Conservation (phyloP, 2,113 vertebrate species). For the Plestiodon gilberti region DNA sequence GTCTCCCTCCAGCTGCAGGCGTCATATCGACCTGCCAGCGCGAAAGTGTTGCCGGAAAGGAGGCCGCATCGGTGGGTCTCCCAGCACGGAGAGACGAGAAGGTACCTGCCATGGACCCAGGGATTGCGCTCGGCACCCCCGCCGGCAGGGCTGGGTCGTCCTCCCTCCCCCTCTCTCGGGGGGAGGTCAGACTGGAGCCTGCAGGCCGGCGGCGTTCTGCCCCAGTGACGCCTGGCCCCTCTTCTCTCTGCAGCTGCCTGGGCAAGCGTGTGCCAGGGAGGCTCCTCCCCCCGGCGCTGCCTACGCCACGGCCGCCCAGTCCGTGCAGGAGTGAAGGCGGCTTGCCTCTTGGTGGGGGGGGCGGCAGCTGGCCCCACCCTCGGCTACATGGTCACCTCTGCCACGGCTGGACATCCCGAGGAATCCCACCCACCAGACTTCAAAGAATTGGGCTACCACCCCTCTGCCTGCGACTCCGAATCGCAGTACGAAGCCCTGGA, state of each 20-base stretch:
- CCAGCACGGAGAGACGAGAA: constrained; percentile 14
- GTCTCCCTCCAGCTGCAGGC: constrained; percentile 30
- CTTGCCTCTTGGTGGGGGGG: constrained; percentile 84
- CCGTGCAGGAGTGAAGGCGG: constrained; percentile 75
- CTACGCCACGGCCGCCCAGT: constrained; percentile 83
- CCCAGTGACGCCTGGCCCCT: background rate
- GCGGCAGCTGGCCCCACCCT: constrained; percentile 81
- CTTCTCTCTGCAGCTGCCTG: background rate
- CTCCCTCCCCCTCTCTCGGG: background rate
- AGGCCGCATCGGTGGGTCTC: background rate
- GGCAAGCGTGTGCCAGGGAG: constrained; percentile 41
- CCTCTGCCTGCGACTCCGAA: constrained; percentile 49
- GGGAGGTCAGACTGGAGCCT: too few species aligned
- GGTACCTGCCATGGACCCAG: background rate
- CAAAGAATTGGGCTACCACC: constrained; percentile 47
- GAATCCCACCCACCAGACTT: constrained; percentile 62
- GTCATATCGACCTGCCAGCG: constrained; percentile 9
- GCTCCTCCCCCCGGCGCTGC: constrained; percentile 75
- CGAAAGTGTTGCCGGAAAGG: constrained; percentile 27
- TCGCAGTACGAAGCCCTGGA: constrained; percentile 79
- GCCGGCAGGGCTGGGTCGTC: background rate
- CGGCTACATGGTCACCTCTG: constrained; percentile 79
- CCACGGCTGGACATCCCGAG: constrained; percentile 49
- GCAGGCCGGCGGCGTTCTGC: background rate
- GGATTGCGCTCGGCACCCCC: background rate